Conservation (phyloP, 2,113 vertebrate genomes). For the Hyaena hyaena region DNA sequence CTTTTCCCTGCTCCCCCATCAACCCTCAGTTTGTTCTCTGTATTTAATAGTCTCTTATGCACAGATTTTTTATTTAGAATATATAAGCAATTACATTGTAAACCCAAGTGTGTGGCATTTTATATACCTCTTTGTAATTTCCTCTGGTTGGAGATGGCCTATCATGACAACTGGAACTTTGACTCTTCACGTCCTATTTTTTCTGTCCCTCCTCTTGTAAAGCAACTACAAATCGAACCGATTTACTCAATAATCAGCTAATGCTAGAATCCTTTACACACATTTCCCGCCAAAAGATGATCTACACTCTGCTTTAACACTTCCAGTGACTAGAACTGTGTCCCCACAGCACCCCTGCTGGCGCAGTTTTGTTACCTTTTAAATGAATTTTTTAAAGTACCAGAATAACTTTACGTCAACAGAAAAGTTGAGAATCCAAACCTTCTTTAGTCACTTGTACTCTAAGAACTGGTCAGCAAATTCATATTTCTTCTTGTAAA, state of each 20-base stretch:
- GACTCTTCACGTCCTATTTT: background rate
- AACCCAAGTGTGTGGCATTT: background rate
- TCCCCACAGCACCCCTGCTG: background rate
- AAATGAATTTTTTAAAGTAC: background rate
- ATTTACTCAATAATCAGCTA: background rate
- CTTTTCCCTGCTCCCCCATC: no score
- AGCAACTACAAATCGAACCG: background rate
- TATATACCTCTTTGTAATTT: background rate
- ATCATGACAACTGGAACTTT: background rate
- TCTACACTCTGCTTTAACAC: background rate
- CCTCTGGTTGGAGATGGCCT: background rate
- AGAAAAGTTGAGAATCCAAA: background rate
- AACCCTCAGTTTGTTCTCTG: no score
- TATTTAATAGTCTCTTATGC: background rate
- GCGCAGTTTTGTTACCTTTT: background rate
- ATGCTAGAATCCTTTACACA: background rate
- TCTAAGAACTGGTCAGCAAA: background rate
- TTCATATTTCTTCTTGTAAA: background rate
- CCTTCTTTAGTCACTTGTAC: background rate
- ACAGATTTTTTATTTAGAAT: background rate
- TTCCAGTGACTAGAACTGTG: background rate
- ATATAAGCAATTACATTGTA: background rate
- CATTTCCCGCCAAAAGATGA: background rate
- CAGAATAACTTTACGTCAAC: background rate
- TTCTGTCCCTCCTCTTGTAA: background rate